Percentiles rank a stretch among this genome's conserved stretches.
These are phyloP conservation scores for Danaus chrysippus DNA, from an alignment of 2,888 invertebrate species.

Conservation along the genomic window DNA sequence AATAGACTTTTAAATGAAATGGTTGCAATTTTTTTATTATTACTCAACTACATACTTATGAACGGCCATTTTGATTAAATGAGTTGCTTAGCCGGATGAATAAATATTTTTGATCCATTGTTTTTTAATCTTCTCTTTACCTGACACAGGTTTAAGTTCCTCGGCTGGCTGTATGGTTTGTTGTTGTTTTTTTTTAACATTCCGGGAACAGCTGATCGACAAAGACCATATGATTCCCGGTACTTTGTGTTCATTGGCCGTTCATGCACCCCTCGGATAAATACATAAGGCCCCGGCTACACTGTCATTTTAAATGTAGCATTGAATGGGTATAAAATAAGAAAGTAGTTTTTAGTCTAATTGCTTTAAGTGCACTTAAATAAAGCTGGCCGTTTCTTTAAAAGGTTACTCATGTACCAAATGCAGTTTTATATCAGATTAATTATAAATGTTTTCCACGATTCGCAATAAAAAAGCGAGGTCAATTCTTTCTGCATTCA, in stretches of 20 bases:
- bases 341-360: slow-evolving; percentile 18
- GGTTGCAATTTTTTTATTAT: background rate
- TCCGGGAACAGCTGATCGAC: slow-evolving; percentile 66
- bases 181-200: slow-evolving; percentile 63
- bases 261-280: slow-evolving; percentile 40
- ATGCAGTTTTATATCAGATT: slow-evolving; percentile 17
- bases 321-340: slow-evolving; percentile 14
- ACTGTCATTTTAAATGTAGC: background rate
- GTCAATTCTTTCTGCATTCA: slow-evolving; percentile 20
- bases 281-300: slow-evolving; percentile 26
- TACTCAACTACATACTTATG: background rate
- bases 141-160: slow-evolving; percentile 41
- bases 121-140: slow-evolving; percentile 43
- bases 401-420: slow-evolving; percentile 24
- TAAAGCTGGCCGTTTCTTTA: slow-evolving; percentile 20
- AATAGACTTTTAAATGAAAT: too few relatives aligned
- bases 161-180: slow-evolving; percentile 42
- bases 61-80: slow-evolving; percentile 9
- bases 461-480: slow-evolving; percentile 23
- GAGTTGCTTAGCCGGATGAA: background rate
- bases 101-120: slow-evolving; percentile 8
- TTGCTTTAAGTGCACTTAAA: slow-evolving; percentile 18
- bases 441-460: slow-evolving; percentile 19
- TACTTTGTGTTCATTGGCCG: slow-evolving; percentile 43
- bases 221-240: slow-evolving; percentile 48